Evolutionary conservation across 2,797 vertebrate species (phyloP), one percentile per base, ranked within the genome.

Genomic region (Anguilla marmorata): DNA sequence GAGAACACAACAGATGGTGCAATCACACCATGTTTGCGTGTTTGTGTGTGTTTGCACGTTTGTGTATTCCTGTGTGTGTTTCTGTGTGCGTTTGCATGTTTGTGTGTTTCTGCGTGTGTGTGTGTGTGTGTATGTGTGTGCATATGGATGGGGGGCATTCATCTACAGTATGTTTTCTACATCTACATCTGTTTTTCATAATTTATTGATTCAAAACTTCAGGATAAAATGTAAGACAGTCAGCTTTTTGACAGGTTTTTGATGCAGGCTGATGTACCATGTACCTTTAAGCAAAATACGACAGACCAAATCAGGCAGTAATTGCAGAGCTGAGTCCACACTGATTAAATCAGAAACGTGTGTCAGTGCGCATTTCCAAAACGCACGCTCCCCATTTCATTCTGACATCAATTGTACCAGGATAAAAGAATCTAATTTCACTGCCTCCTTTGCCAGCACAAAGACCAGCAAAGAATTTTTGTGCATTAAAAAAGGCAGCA

Each of bases 91-190:
- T 48, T 9, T 19, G 33, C 14, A 2, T 48, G 58, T 88, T 63
- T 27, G 85, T 85, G 52, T 89, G 87, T 16, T 30, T 69, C 85
- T 85, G 48, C 4, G 85, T 50, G 76, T 87, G 86, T 85, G 48
- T 88, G 87, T 54, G 27, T 85, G 58, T 37, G 82, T 37, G 74
- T 41, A n/a, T n/a, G 30, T 79, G 74, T 41, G 33, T 16, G 30
- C 88, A 14, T 86, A 72, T 24, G 52, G 60, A 85, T 41, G 19
- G 41, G 41, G 79, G 21, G 45, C 8, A 21, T 45, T 24, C 19
- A 48, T 24, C 7, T 82, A 24, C 19, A 82, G 8, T 50, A 82
- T 1, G 19, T 11, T 82, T 24, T 45, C 74, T 41, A 41, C 37
- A 41, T 41, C 37, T 41, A 41, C 37, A 41, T 41, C 74, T 0